Evolutionary conservation across 23 tunicate species (phyloP), one percentile per base, ranked within the genome.

Genomic region (Diplosoma virens): DNA sequence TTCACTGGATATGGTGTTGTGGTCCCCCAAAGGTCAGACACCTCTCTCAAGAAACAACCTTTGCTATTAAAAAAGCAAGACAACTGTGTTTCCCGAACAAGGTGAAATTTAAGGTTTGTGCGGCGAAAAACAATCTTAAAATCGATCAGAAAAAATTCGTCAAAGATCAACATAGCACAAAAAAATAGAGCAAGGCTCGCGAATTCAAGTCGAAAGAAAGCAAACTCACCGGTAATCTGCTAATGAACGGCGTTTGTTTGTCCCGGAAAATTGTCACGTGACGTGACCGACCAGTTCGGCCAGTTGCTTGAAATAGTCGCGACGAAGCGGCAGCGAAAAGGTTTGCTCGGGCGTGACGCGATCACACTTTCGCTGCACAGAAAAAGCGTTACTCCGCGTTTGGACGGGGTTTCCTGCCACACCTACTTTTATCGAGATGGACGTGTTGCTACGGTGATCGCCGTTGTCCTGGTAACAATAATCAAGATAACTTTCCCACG

Each of bases 221-320:
- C 41, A 5, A 50, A 50, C 79, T 60, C 30, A 81, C 79, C 72
- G 63, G 60, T 79, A 70, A 0, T 22, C 32, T 11, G 74, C 27
- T 41, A 34, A 27, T 46, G 17, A 35, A 31, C 63, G 2, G 46
- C 58, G 47, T 17, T 59, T 56, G 86, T 29, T 56, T 76, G 77
- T 73, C 95, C 81, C 95, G 82, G 79, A 75, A 23, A 47, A 37
- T 26, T 82, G 95, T 87, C 95, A 87, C 78, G 95, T 76, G 87
- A 80, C 79, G 9, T 54, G 61, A 18, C 95, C 95, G 37, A 89
- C 88, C 78, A 90, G 16, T 27, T 90, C 90, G 37, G 76, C 32
- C 23, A 90, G 71, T 74, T 90, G 97, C 22, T 66, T 37, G 16
- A 90, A 50, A 54, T 90, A 90, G 73, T 63, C 69, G 32, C 79